Evolutionary conservation across 1,140 invertebrate genomes (phyloP).

Genomic region (Ips nitidus): DNA sequence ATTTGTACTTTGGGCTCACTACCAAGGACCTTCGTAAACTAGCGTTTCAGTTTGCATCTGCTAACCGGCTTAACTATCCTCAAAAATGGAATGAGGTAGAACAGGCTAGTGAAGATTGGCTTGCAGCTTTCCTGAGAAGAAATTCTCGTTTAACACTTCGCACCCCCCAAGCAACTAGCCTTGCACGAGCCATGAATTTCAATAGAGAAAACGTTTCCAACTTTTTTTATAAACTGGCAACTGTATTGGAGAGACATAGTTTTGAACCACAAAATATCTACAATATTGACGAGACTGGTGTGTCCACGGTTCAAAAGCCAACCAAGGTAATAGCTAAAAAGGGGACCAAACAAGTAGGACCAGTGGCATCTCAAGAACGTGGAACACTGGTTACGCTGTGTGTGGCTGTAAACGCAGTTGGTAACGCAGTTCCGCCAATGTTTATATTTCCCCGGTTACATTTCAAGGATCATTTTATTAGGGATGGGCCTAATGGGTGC

Average conservation of each 20-base stretch:
- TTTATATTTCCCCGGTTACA: conserved; percentile 52
- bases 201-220: neutral
- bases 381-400: conserved; percentile 52
- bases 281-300: too few relatives aligned
- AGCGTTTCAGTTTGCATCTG: too few relatives aligned
- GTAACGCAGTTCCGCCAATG: conserved; percentile 51
- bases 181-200: conserved; percentile 1
- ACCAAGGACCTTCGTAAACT: too few relatives aligned
- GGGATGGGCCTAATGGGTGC: conserved; percentile 46
- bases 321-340: conserved; percentile 46
- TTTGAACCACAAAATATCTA: too few relatives aligned
- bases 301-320: conserved; percentile 49
- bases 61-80: neutral
- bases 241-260: too few relatives aligned
- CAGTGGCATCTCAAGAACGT: conserved; percentile 52
- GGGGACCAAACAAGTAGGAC: conserved; percentile 55
- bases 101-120: conserved; percentile 2
- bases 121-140: conserved; percentile 1
- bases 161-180: neutral
- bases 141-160: neutral
- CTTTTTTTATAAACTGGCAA: too few relatives aligned
- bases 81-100: neutral
- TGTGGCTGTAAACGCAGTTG: conserved; percentile 49
- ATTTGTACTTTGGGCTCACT: too few relatives aligned
- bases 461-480: conserved; percentile 47